phyloP scores from a whole-genome alignment of 2,888 invertebrate genomes.

The Andrena minutula region DNA sequence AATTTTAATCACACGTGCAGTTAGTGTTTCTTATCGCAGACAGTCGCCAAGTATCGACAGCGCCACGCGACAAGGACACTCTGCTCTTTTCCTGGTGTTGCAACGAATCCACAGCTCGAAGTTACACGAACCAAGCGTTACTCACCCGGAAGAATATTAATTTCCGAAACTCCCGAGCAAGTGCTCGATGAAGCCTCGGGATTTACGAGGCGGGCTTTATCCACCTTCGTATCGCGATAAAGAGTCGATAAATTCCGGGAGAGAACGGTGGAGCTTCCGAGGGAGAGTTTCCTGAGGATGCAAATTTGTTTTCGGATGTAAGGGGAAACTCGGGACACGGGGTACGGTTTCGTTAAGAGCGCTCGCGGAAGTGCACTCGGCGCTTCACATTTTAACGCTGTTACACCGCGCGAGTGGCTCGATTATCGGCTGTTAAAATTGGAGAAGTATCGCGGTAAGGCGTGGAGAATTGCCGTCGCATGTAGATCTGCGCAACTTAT shows the following conservation, averaged over 20 bases:
- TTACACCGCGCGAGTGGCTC: background rate
- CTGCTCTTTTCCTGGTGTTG: too few relatives aligned
- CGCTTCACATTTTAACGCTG: background rate
- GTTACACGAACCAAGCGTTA: too few relatives aligned
- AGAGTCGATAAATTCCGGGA: background rate
- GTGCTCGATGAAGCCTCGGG: too few relatives aligned
- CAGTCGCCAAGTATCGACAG: too few relatives aligned
- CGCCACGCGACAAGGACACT: too few relatives aligned
- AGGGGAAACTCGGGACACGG: background rate
- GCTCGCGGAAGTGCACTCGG: background rate
- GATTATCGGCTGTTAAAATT: conserved; percentile 17
- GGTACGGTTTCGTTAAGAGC: background rate
- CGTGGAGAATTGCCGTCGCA: conserved; percentile 14
- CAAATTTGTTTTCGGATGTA: conserved; percentile 2
- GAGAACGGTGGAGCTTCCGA: background rate
- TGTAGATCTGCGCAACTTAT: conserved; percentile 2
- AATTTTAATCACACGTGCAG: too few relatives aligned
- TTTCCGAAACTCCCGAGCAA: too few relatives aligned
- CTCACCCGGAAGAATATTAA: too few relatives aligned
- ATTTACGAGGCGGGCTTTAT: too few relatives aligned
- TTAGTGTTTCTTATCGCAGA: too few relatives aligned
- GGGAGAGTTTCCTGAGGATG: background rate
- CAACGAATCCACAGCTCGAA: too few relatives aligned
- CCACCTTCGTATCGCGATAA: background rate
- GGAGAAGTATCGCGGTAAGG: background rate